Evolutionary conservation across 2,888 invertebrate species (phyloP).

Genomic region (Apantesis nais): DNA sequence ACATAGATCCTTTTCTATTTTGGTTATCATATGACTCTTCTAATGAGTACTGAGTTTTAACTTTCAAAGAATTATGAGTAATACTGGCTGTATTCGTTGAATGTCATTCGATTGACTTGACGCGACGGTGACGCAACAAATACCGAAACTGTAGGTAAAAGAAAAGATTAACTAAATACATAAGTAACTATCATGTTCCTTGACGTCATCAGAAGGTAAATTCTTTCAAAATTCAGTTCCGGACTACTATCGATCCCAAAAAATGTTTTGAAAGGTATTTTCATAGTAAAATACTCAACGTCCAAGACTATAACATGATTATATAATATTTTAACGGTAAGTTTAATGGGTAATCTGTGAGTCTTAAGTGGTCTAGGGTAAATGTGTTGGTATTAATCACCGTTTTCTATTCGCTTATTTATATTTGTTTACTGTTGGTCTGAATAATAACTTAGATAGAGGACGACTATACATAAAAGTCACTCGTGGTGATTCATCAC

Average conservation of each 20-base stretch:
- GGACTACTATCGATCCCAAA: no score
- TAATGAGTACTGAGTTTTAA: neutral
- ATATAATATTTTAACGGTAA: no score
- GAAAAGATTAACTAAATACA: neutral
- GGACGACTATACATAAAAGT: neutral
- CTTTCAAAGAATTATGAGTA: neutral
- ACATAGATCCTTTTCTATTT: neutral
- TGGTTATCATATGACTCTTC: neutral
- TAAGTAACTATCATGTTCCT: neutral
- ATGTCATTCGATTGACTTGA: neutral
- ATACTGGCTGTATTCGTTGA: neutral
- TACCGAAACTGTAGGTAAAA: neutral
- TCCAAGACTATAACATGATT: no score
- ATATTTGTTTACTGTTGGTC: neutral
- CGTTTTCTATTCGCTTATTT: neutral
- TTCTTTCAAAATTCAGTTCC: no score
- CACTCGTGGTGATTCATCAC: constrained; percentile 1
- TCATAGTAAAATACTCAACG: no score
- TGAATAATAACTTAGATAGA: neutral
- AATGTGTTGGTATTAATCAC: neutral
- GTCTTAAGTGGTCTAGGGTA: no score
- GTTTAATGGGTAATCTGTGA: no score
- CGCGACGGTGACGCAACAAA: neutral
- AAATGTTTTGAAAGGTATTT: no score
- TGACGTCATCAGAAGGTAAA: neutral